Evolutionary conservation across 2,113 vertebrate genomes (phyloP), one percentile per base, ranked within the genome.

Genomic region (Varanus komodoensis): DNA sequence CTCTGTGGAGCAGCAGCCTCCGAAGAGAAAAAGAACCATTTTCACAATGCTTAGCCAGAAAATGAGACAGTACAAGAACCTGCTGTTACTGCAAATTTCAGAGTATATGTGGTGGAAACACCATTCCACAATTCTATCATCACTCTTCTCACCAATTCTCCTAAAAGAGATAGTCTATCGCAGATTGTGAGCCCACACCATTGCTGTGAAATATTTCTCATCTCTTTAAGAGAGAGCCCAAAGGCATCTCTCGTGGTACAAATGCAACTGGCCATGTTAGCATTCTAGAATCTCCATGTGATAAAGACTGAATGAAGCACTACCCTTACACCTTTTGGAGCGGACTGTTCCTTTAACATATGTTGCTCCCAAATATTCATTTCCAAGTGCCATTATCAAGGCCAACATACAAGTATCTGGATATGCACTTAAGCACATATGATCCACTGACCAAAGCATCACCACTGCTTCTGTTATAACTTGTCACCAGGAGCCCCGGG

Each of bases 151-250:
- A 2, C 86, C 82, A 82, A 79, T 92, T 74, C 86, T 52, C 1
- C 0, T 1, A 61, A 0, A 1, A 79, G n/a, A 84, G 79, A 90
- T 68, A n/a, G 48, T 14, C 84, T 80, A 38, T 29, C 77, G 78
- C 7, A 0, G 0, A 1, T 54, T 54, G 71, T 54, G 50, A 0
- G 7, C 64, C 82, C 85, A 2, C 21, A 0, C 32, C 52, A 0
- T 34, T 84, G 8, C 91, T 90, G 80, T 84, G 69, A 6, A 0
- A 2, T 61, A 4, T 0, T 64, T 64, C 21, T 64, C 61, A 64
- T 19, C 17, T 48, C 2, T 0, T 73, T 68, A 77, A 29, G 14
- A 90, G 90, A n/a, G n/a, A 86, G 32, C 48, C 15, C 23, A 32
- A 73, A 91, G 87, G 3, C 79, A 12, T 82, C 75, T 0, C n/a